Evolutionary conservation across 2,797 vertebrate species (phyloP).

Genomic region (Phrynocephalus guinanensis): DNA sequence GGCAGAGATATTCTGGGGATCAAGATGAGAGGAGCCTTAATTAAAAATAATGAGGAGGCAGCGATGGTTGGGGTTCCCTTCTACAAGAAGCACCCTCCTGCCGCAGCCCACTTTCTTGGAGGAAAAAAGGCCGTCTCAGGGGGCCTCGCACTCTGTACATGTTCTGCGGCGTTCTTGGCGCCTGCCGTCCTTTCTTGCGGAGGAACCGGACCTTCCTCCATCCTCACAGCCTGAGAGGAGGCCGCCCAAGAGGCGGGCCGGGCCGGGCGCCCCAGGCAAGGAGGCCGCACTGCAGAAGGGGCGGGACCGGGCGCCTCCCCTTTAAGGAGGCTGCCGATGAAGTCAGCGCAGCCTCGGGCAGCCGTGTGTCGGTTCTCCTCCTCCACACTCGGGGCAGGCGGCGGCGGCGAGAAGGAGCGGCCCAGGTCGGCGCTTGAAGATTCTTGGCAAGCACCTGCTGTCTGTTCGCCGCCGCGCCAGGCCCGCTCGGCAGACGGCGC

Average conservation of each 20-base stretch:
- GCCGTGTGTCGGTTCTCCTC: conserved; percentile 1
- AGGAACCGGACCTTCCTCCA: not conserved
- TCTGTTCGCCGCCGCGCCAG: not conserved
- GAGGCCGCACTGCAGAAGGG: conserved; percentile 39
- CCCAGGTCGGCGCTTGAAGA: conserved; percentile 10
- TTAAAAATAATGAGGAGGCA: not conserved
- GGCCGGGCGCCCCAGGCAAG: not conserved
- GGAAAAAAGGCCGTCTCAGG: too few species aligned
- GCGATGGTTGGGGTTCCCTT: too few species aligned
- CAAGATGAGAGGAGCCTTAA: too few species aligned
- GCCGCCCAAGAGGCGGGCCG: too few species aligned
- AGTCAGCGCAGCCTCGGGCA: conserved; percentile 66
- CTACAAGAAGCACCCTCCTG: too few species aligned
- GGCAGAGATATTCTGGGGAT: not conserved
- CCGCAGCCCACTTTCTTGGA: too few species aligned
- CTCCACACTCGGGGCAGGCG: not conserved
- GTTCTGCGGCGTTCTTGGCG: not conserved
- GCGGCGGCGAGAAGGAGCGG: not conserved
- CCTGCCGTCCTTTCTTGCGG: not conserved
- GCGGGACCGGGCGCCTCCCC: conserved; percentile 57
- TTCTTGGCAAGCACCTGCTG: not conserved
- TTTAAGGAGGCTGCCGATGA: conserved; percentile 74
- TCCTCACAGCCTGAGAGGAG: not conserved
- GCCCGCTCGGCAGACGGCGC: not conserved
- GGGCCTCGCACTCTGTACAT: not conserved